These are phyloP conservation scores for Ptychochromis oligacanthus DNA, from an alignment of 2,113 vertebrate species.

Conservation along the genomic window DNA sequence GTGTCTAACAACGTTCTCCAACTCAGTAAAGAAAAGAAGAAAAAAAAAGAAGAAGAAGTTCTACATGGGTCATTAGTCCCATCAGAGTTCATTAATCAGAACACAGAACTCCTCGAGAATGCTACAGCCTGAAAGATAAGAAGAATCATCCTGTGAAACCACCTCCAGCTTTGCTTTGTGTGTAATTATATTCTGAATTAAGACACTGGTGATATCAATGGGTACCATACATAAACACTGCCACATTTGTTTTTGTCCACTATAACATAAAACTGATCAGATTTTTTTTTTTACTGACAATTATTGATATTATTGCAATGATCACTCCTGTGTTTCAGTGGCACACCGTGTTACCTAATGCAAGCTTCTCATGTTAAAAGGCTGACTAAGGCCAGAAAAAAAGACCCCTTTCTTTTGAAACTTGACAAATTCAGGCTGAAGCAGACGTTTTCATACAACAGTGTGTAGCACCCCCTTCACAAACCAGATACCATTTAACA, in stretches of 20 bases:
- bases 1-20: not conserved
- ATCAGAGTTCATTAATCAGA: not conserved
- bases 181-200: no score
- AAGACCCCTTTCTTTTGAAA: not conserved
- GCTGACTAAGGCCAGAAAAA: not conserved
- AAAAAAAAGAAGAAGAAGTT: not conserved
- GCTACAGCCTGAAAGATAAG: no score
- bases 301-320: not conserved
- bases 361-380: not conserved
- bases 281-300: not conserved
- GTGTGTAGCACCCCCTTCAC: not conserved
- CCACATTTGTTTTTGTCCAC: not conserved
- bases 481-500: not conserved
- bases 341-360: not conserved
- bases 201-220: not conserved
- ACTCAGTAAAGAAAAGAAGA: not conserved
- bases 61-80: not conserved
- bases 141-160: no score
- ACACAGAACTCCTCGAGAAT: no score
- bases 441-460: no score
- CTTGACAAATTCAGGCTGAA: fast-evolving
- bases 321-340: not conserved
- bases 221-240: fast-evolving
- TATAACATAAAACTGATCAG: no score
- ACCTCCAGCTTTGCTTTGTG: no score